Evolutionary conservation across 2,113 vertebrate species (phyloP).

Genomic region (Lophochroa leadbeateri): DNA sequence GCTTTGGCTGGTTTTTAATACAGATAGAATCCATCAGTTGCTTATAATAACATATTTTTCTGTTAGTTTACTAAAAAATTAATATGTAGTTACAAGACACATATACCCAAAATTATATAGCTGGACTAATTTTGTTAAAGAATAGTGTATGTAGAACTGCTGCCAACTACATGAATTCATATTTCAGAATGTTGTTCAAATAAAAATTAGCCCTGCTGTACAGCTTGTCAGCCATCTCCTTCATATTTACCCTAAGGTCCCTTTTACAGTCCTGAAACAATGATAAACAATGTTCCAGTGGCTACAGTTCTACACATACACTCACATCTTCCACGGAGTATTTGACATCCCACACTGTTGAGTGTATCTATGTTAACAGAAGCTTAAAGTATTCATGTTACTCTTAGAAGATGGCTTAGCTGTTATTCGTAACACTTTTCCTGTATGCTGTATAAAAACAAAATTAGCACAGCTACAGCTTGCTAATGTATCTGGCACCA

Average conservation of each 20-base stretch:
- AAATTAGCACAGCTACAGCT: background rate
- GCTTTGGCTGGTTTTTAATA: background rate
- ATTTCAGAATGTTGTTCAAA: background rate
- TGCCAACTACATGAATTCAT: fast-evolving
- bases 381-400: background rate
- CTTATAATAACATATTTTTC: background rate
- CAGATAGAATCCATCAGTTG: background rate
- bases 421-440: background rate
- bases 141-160: background rate
- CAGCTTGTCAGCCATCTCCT: background rate
- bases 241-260: background rate
- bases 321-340: background rate
- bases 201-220: background rate
- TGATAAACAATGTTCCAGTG: background rate
- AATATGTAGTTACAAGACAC: background rate
- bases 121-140: background rate
- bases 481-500: background rate
- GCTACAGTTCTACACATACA: background rate
- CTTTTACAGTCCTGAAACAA: background rate
- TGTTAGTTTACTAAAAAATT: background rate
- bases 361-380: background rate
- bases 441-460: background rate
- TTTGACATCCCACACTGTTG: background rate
- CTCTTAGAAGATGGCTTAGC: background rate
- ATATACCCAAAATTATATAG: background rate